phyloP scores from a whole-genome alignment of 2,888 invertebrate species.

The Pseudeuparius sepicola region DNA sequence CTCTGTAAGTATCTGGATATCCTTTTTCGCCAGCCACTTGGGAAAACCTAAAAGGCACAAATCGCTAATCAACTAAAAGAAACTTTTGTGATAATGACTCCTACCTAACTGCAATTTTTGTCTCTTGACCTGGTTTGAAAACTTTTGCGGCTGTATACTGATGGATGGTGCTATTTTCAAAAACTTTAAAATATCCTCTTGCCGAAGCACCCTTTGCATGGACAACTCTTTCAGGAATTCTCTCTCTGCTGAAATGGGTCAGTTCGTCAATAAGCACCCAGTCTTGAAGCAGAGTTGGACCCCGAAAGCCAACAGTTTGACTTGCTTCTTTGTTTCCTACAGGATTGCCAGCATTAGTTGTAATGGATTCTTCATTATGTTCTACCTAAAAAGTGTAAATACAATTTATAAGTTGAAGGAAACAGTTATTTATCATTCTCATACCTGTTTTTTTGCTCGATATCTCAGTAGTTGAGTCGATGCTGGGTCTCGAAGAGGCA shows the following conservation, averaged over 20 bases:
- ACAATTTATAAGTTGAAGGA: too few relatives aligned
- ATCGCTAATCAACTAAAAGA: too few relatives aligned
- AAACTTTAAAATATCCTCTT: constrained; percentile 75
- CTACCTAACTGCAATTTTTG: constrained; percentile 56
- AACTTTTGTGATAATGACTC: too few relatives aligned
- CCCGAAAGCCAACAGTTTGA: constrained; percentile 73
- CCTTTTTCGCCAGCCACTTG: constrained; percentile 83
- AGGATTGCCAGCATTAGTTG: constrained; percentile 74
- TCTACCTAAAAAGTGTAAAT: too few relatives aligned
- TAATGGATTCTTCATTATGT: constrained; percentile 47
- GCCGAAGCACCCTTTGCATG: constrained; percentile 92
- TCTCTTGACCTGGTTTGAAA: constrained; percentile 66
- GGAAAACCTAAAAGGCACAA: constrained; percentile 48
- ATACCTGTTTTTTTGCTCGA: too few relatives aligned
- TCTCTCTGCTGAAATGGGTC: constrained; percentile 76
- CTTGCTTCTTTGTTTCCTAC: constrained; percentile 65
- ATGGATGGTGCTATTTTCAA: constrained; percentile 72
- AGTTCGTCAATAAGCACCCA: constrained; percentile 65
- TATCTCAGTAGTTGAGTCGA: constrained; percentile 31
- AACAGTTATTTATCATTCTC: too few relatives aligned
- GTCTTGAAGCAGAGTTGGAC: constrained; percentile 81
- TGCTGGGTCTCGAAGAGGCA: constrained; percentile 40
- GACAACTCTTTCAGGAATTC: constrained; percentile 91
- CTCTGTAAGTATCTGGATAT: constrained; percentile 80
- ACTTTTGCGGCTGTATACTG: constrained; percentile 68